Evolutionary conservation across 1,140 invertebrate species (phyloP), one percentile per base, ranked within the genome.

Genomic region (Drosophila mojavensis): DNA sequence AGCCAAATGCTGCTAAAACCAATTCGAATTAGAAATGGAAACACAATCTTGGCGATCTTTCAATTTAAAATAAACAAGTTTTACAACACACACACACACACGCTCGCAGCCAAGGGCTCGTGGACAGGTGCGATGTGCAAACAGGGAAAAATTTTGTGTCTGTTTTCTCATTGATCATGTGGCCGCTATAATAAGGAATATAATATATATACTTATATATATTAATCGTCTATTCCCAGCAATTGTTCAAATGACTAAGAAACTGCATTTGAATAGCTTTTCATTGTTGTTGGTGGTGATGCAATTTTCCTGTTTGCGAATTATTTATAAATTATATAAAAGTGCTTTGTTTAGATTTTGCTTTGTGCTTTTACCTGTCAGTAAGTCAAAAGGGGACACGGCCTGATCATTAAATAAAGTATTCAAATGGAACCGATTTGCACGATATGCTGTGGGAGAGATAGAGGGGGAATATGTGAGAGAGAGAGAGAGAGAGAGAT

Each of bases 271-370:
- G 50, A 33, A 30, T 56, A 5, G 28, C 10, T 28, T 56, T 20
- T 41, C 5, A 33, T 70, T 59, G 36, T 58, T 63, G 20, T 20
- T 50, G 54, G 30, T 61, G 69, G 50, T 82, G 80, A 78, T 81
- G 79, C 78, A 76, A 83, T 70, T 83, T 69, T 74, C n/a, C 36
- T 51, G 41, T 55, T 78, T 36, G 67, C 11, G 17, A 75, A 71
- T 68, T 81, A 71, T 83, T 83, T 79, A 70, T 73, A 66, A 72
- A 77, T 82, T 74, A 68, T 72, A 67, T 89, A 82, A 83, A 82
- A 79, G 43, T 75, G 68, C 56, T 60, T 81, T 85, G 70, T 85
- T 55, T 7, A 47, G 48, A 20, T 43, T 41, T n/a, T 43, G 13
- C 4, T 45, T 45, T 39, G 17, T 11, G 11, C 36, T 39, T 13